phyloP scores from a whole-genome alignment of 2,113 vertebrate genomes.

The Rousettus leschenaultii region DNA sequence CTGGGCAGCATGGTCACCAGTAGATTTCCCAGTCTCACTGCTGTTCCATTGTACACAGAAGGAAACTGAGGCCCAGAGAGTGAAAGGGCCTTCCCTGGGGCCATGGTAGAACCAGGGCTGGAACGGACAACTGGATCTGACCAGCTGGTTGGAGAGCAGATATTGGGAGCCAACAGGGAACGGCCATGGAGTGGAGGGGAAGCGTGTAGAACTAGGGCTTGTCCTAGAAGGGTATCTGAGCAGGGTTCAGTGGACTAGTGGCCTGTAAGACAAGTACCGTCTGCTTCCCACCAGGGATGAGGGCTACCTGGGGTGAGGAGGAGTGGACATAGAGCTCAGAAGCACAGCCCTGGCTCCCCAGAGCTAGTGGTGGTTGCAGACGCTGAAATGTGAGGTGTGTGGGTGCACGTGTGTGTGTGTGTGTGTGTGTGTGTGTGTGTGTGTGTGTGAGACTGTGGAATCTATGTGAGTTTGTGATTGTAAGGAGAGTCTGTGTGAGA shows the following conservation, averaged over 20 bases:
- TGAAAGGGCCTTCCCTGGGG: neutral
- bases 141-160: neutral
- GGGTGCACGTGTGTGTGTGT: neutral
- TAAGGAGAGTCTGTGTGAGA: neutral
- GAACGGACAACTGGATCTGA: neutral
- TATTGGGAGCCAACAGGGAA: neutral
- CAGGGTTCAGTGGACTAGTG: neutral
- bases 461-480: neutral
- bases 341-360: neutral
- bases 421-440: neutral
- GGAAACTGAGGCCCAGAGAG: neutral
- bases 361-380: neutral
- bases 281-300: neutral
- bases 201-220: neutral
- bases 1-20: rapidly evolving
- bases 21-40: neutral
- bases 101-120: neutral
- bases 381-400: neutral
- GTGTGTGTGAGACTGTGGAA: neutral
- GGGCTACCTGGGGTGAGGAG: neutral
- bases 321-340: rapidly evolving
- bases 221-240: neutral
- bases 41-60: too few relatives aligned
- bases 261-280: neutral
- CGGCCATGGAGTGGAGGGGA: neutral